phyloP scores from a whole-genome alignment of 2,797 vertebrate genomes.

The Gallinago stenura region DNA sequence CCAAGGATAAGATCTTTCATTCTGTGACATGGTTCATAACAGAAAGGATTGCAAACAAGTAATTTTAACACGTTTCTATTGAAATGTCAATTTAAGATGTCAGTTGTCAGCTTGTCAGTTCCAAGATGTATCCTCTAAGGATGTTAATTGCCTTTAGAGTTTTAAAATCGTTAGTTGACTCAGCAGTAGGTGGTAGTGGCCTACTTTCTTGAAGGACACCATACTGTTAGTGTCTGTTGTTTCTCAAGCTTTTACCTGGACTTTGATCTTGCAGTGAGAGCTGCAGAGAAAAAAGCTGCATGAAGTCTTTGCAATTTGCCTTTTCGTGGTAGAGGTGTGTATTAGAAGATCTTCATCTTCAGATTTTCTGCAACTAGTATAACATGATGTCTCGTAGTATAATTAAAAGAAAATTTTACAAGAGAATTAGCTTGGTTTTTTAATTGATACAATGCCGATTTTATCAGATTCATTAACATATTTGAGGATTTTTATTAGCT shows the following conservation, averaged over 20 bases:
- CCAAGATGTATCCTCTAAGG: not conserved
- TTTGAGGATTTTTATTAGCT: not conserved
- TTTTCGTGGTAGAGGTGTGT: not conserved
- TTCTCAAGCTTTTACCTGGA: not conserved
- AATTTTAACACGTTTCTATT: constrained; percentile 19
- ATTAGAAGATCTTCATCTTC: not conserved
- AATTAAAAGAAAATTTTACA: not conserved
- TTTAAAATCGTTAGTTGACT: not conserved
- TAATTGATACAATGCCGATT: not conserved
- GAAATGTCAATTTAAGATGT: constrained; percentile 19
- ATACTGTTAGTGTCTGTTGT: not conserved
- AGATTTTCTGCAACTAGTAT: not conserved
- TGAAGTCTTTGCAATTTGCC: not conserved
- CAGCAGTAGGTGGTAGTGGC: constrained; percentile 23
- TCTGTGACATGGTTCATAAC: not conserved
- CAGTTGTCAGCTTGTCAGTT: constrained; percentile 30
- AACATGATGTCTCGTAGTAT: not conserved
- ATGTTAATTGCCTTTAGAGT: not conserved
- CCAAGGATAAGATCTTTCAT: not conserved
- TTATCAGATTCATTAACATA: not conserved
- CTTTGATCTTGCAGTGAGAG: not conserved
- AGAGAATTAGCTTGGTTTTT: not conserved
- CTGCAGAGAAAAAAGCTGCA: not conserved
- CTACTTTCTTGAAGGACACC: not conserved
- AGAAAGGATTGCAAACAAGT: not conserved